Evolutionary conservation across 2,888 invertebrate genomes (phyloP), one percentile per base, ranked within the genome.

Genomic region (Cheilosia scutellata): DNA sequence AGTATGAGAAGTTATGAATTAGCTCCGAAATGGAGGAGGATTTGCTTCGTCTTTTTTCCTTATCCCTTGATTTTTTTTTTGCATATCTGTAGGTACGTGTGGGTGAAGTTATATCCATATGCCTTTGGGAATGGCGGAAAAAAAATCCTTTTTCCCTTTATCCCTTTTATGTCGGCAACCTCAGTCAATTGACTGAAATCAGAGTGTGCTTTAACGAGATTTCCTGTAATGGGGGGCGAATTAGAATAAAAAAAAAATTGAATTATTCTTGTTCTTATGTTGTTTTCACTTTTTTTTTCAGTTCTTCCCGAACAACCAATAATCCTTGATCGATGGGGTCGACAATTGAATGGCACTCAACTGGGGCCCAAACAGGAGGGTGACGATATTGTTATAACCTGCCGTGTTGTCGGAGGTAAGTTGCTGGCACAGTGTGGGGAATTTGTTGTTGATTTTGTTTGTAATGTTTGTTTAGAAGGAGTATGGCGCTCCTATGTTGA

Each of bases 261-360:
- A 47, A 31, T 53, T 66, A 40, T 68, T 31, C 53, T 37, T 44
- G 63, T 29, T 80, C 37, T 55, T n/a, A 57, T 11, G 37, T 37
- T 37, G 42, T 68, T 49, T 63, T 65, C 55, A 31, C 47, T 63
- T 49, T 44, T 74, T 55, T 68, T 88, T 88, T 37, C 95, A 97
- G 97, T 97, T 90, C 97, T 97, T 88, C 97, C 97, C 6, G 97
- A 97, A 91, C 95, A 95, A 91, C 97, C 97, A 53, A 95, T 96
- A 88, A 96, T 97, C 90, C 94, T 97, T 90, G 97, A 97, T 93
- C 95, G 96, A 88, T 96, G 95, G 95, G 97, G 97, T 62, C 95
- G 96, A 88, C 95, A 96, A 91, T 94, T 97, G 91, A 97, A 97
- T 93, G 95, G 95, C 88, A 95, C 96, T 25, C 94, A 95, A 62